Conservation (phyloP, 2,888 invertebrate species). For the Drosophila engyochracea region DNA sequence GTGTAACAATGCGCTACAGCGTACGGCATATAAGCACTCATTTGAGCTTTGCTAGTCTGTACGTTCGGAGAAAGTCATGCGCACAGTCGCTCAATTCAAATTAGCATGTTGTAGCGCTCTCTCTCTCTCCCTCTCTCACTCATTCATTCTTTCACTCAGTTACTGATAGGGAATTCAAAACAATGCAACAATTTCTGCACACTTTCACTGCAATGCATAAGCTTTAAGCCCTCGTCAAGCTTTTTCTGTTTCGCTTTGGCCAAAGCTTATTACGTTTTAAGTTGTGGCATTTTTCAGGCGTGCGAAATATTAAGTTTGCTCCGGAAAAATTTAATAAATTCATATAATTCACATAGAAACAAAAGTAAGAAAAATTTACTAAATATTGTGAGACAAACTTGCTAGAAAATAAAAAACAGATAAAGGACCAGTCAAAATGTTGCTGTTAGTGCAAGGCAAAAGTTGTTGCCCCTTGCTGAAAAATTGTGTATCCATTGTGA, state of each 20-base stretch:
- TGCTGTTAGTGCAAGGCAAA: constrained; percentile 3
- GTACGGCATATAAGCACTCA: constrained; percentile 24
- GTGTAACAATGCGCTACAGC: constrained; percentile 38
- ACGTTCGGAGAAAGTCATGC: constrained; percentile 51
- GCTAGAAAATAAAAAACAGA: neutral
- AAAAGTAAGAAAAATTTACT: constrained; percentile 7
- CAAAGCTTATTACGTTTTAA: constrained; percentile 65
- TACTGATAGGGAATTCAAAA: constrained; percentile 56
- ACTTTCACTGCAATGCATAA: constrained; percentile 65
- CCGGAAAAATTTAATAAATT: constrained; percentile 29
- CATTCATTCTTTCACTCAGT: constrained; percentile 4
- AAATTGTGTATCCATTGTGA: constrained; percentile 73
- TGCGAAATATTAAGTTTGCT: constrained; percentile 42
- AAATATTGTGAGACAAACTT: constrained; percentile 11
- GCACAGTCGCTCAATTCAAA: constrained; percentile 37
- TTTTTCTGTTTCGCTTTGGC: constrained; percentile 37
- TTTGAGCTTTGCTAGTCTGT: constrained; percentile 21
- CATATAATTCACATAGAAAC: neutral
- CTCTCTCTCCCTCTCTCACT: constrained; percentile 8
- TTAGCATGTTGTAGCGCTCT: constrained; percentile 3
- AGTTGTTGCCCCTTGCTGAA: constrained; percentile 43
- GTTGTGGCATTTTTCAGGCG: constrained; percentile 75
- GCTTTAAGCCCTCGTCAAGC: constrained; percentile 50
- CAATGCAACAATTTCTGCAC: constrained; percentile 74
- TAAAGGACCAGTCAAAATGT: constrained; percentile 27